Evolutionary conservation across 1,140 invertebrate species (phyloP), one percentile per base, ranked within the genome.

Genomic region (Calosoma granatense): DNA sequence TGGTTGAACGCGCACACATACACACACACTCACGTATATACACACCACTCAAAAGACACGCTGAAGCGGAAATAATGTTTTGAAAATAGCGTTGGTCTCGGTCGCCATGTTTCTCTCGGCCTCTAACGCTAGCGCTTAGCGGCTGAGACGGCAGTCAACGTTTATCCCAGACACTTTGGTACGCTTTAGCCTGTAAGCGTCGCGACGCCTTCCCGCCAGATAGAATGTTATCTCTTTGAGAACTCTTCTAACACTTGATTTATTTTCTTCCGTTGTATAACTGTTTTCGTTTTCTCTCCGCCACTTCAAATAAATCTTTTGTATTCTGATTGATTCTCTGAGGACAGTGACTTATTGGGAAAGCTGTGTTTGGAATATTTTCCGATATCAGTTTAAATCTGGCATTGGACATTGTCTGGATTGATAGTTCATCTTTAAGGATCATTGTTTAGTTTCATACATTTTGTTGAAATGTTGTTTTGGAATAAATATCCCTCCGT

Each of bases 231-330:
- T 47, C 41, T 47, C 6, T 47, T 47, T 17, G 41, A 47, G 17
- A 12, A 47, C 41, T 47, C 41, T 47, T 47, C 41, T 17, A 47
- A 47, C 41, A 47, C 41, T 47, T 47, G 41, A 47, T 47, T 47
- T 47, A 47, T 47, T 47, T 47, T 47, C 41, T 47, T 30, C 26
- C 26, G 26, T 30, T 12, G 41, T 47, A 17, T 6, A 12, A 47
- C 41, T 47, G 41, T 47, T 47, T 47, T 47, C 41, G 9, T 47
- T 47, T 47, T 47, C 41, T 6, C 17, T 47, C 6, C 6, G 9
- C 15, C 41, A 14, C 41, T 47, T 47, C 41, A 9, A 47, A 47
- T 47, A 47, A 47, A 47, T 47, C 41, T 47, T 47, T 47, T 47
- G 41, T 17, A 47, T 47, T 47, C 41, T 47, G 41, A 47, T 47